A percentile compares a stretch with the other conserved stretches of the same genome.
Evolutionary conservation across 2,113 vertebrate genomes (phyloP).

Genomic region (Fukomys damarensis): DNA sequence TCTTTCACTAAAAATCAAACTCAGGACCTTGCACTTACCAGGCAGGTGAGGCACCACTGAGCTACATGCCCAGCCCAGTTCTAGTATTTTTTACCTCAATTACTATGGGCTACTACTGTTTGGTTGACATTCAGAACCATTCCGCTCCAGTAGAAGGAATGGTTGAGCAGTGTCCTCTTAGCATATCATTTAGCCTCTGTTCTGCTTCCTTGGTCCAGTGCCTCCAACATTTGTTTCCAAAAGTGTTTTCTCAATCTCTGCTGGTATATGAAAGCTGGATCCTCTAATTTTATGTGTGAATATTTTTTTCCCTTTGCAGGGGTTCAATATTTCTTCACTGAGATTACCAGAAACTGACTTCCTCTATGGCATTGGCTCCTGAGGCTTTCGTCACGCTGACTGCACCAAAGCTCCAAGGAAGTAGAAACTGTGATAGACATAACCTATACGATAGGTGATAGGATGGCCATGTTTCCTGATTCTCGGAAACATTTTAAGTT

Average conservation of each 20-base stretch:
- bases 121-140: background rate
- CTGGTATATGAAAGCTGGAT: background rate
- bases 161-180: background rate
- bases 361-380: background rate
- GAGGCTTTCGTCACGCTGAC: too few relatives aligned
- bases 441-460: too few relatives aligned
- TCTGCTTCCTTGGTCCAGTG: background rate
- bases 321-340: background rate
- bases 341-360: background rate
- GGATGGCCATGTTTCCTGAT: too few relatives aligned
- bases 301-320: background rate
- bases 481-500: too few relatives aligned
- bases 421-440: too few relatives aligned
- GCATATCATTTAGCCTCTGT: background rate
- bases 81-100: background rate
- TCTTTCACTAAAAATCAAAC: too few relatives aligned
- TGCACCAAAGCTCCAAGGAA: background rate
- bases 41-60: too few relatives aligned
- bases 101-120: background rate
- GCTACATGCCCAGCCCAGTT: too few relatives aligned
- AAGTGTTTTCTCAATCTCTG: background rate
- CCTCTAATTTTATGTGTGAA: background rate
- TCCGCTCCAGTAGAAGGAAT: background rate
- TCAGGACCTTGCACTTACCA: too few relatives aligned
- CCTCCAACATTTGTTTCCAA: background rate